A percentile compares a stretch with the other conserved stretches of the same genome.
Evolutionary conservation across 2,113 vertebrate species (phyloP).

Genomic region (Sorex araneus): DNA sequence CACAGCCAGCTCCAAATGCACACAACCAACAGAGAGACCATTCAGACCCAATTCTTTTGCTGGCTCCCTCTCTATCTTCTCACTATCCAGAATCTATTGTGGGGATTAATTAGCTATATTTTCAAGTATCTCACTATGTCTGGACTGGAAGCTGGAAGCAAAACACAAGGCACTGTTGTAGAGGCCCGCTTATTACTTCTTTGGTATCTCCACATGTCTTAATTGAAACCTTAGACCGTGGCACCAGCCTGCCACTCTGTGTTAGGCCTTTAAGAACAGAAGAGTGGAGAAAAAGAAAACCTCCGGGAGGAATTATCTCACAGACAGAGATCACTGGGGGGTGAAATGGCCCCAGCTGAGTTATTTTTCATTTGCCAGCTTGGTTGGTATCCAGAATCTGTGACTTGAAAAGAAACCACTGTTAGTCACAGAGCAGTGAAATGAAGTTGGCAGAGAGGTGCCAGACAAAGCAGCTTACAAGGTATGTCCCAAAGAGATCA

Average conservation of each 20-base stretch:
- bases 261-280: constrained; percentile 1
- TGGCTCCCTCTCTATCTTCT: constrained; percentile 74
- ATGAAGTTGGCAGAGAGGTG: constrained; percentile 34
- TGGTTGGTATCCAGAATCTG: constrained; percentile 42
- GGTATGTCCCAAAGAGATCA: not conserved
- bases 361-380: constrained; percentile 73
- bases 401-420: constrained; percentile 50
- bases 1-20: constrained; percentile 83
- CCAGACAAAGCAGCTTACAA: not conserved
- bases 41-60: constrained; percentile 73
- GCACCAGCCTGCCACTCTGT: not conserved
- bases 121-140: constrained; percentile 74
- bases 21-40: constrained; percentile 80
- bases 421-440: not conserved
- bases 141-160: constrained; percentile 52
- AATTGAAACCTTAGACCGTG: constrained; percentile 74
- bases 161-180: constrained; percentile 46
- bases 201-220: constrained; percentile 72
- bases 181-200: constrained; percentile 55
- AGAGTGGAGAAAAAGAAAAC: constrained; percentile 52
- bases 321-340: constrained; percentile 76
- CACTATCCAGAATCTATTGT: constrained; percentile 57
- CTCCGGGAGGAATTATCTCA: constrained; percentile 65
- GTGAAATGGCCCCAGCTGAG: constrained; percentile 56
- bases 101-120: constrained; percentile 78